Evolutionary conservation across 2,888 invertebrate genomes (phyloP), one percentile per base, ranked within the genome.

Genomic region (Caenorhabditis sinica): DNA sequence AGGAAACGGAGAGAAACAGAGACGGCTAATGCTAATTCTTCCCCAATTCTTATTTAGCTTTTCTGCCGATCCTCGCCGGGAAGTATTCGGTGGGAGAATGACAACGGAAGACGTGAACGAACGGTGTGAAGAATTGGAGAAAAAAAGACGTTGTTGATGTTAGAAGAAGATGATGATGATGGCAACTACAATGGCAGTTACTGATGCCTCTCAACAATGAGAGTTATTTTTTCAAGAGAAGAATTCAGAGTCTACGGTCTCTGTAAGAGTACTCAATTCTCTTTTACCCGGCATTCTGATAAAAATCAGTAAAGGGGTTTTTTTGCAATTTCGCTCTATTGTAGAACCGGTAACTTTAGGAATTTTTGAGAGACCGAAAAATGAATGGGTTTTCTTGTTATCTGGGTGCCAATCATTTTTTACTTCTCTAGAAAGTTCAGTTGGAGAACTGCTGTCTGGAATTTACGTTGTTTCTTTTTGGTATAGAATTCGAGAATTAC

Each of bases 21-120:
- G 28, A 43, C 17, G 65, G 68, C 76, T 77, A 40, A 77, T 69
- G 77, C 69, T 77, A 77, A 77, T 77, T 69, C 76, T 68, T 20
- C 11, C 9, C 13, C 23, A n/a, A n/a, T 23, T 56, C 20, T 20
- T 30, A 23, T 25, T 60, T 53, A 53, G 51, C 53, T 40, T n/a
- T n/a, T 40, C 40, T 51, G 63, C 63, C 36, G 61, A 49, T 51
- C 28, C 49, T n/a, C 68, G 23, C 49, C 60, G 68, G 68, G 76
- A 76, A 76, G 36, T 33, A n/a, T n/a, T n/a, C 33, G 56, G 15
- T 40, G 43, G 56, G 36, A 53, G 43, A 56, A n/a, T 68, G 60
- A 60, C 63, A 75, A 75, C 43, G 65, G 65, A 75, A 56, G 56
- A 65, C 30, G 28, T 49, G 60, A 60, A 51, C 51, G 63, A 51